Evolutionary conservation across 2,888 invertebrate species (phyloP), one percentile per base, ranked within the genome.

Genomic region (Teleogryllus oceanicus): DNA sequence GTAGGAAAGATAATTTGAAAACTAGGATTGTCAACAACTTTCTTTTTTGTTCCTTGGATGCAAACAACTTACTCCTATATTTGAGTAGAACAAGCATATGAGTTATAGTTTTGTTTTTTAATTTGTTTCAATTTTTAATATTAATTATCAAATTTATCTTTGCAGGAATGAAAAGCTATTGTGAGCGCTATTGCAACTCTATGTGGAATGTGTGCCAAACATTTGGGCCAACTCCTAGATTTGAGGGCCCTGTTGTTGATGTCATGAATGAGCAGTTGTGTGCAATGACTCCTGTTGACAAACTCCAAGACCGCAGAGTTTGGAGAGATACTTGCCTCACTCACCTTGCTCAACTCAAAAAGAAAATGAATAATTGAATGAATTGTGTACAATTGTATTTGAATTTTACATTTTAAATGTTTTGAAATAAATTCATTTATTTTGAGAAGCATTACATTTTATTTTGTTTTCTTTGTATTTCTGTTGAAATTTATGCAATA

Each of bases 301-400:
- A 92, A 84, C 87, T 97, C 79, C 91, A 89, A 79, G 92, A 93
- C 81, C 88, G 95, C 82, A 90, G 96, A 49, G 91, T 90, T 0
- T 96, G 96, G 94, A 90, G 97, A 24, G 96, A 97, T 85, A 90
- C 92, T 51, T 94, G 94, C 83, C 89, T 97, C 24, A 94, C 94
- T 0, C 92, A 94, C 81, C 88, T 97, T 16, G 92, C 96, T 49
- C 88, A 93, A 80, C 88, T 97, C 80, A 96, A 96, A 86, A 92
- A 92, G 83, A 91, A 94, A 85, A 89, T 94, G 87, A 81, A 75
- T 20, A 75, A 75, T 13, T 24, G 11, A 75, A 37, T 37, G 5
- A 37, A 37, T 37, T 37, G 37, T 37, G 37, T 37, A 37, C 37
- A 37, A 8, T 37, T 37, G 5, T 37, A 37, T 37, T 37, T 37